Evolutionary conservation across 2,888 invertebrate genomes (phyloP).

Genomic region (Bibio marci): DNA sequence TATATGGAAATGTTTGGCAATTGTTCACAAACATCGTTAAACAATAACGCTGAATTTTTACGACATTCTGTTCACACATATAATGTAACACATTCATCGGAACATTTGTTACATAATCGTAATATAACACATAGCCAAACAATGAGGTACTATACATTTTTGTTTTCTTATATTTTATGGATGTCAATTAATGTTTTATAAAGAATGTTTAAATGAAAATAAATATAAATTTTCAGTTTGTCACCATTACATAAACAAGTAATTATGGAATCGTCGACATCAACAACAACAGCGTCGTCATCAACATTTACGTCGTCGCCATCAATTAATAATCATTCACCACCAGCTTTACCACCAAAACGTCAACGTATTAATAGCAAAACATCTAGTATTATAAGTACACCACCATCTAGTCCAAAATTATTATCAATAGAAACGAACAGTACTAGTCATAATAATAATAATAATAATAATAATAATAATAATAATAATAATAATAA

Average conservation of each 20-base stretch:
- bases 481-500: no score
- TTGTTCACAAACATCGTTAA: conserved; percentile 60
- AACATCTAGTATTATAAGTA: conserved; percentile 28
- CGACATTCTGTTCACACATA: conserved; percentile 77
- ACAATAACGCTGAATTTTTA: conserved; percentile 54
- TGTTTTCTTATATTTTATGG: no score
- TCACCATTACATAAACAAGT: conserved; percentile 10
- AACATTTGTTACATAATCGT: conserved; percentile 23
- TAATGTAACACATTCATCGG: conserved; percentile 30
- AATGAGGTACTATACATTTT: no score
- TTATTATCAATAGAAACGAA: background rate
- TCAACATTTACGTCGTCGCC: conserved; percentile 1
- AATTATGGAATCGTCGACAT: conserved; percentile 2
- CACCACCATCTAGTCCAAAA: conserved; percentile 31
- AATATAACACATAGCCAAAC: conserved; percentile 29
- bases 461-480: no score
- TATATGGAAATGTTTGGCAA: conserved; percentile 93
- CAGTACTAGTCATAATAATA: conserved; percentile 5
- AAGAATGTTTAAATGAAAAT: no score
- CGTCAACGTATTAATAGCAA: conserved; percentile 34
- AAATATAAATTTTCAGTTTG: conserved; percentile 11
- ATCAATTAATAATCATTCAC: background rate
- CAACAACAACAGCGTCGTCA: background rate
- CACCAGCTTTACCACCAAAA: conserved; percentile 13
- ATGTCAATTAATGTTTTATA: no score